Base-by-base conservation (phyloP, 1,140 invertebrate species). In the Lepeophtheirus salmonis region DNA sequence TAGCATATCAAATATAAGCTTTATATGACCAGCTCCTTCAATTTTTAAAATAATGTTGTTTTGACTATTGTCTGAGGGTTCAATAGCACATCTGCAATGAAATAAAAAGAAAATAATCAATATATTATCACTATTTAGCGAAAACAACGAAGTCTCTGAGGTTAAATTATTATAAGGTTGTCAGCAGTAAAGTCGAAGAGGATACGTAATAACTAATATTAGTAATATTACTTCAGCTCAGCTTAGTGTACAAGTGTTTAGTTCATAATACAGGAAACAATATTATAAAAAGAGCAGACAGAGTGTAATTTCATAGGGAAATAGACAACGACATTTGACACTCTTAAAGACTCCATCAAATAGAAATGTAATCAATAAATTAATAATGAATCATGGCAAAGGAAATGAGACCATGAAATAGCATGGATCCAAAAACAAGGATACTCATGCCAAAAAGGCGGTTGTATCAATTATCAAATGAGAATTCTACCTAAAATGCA, bases 401-500 rank as follows among this genome's bases (percentile, higher is more conserved):
- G n/a, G n/a, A n/a, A n/a, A n/a, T n/a, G n/a, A n/a, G n/a, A n/a
- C n/a, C n/a, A n/a, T n/a, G n/a, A n/a, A n/a, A n/a, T n/a, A n/a
- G n/a, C n/a, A n/a, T n/a, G n/a, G n/a, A n/a, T n/a, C n/a, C n/a
- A n/a, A n/a, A n/a, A n/a, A n/a, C n/a, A n/a, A n/a, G n/a, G n/a
- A n/a, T n/a, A n/a, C n/a, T n/a, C n/a, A n/a, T n/a, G n/a, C n/a
- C n/a, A n/a, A n/a, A n/a, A n/a, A n/a, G n/a, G n/a, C n/a, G n/a
- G n/a, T n/a, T n/a, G n/a, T n/a, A n/a, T n/a, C n/a, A n/a, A n/a
- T 64, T 62, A 20, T n/a, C 68, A 67, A 71, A 80, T 78, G 79
- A 67, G 83, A 80, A 74, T 83, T 79, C 75, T 80, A 85, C 68
- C 79, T 79, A 70, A 86, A 84, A 65, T 78, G 78, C 64, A 77